Evolutionary conservation across 1,140 invertebrate genomes (phyloP).

Genomic region (Cydia strobilella): DNA sequence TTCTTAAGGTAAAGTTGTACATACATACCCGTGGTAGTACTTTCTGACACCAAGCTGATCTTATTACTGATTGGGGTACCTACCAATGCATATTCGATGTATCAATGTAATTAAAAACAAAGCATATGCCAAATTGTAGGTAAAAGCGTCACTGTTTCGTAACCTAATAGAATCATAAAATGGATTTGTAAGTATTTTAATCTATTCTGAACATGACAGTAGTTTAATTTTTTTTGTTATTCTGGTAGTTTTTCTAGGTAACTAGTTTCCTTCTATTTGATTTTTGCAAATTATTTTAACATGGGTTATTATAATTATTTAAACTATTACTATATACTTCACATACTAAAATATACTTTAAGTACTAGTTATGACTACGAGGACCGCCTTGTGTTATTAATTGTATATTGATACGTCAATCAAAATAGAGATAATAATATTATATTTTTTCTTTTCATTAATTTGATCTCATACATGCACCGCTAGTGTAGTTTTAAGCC

Average conservation of each 20-base stretch:
- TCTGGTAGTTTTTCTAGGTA: no score
- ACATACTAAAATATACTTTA: no score
- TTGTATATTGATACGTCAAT: background rate
- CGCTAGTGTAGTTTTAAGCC: slow-evolving; percentile 51
- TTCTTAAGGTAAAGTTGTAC: background rate
- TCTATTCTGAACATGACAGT: no score
- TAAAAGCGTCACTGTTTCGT: slow-evolving; percentile 35
- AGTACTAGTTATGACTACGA: no score
- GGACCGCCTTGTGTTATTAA: slow-evolving; percentile 93
- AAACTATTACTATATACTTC: no score
- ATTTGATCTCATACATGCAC: slow-evolving; percentile 71
- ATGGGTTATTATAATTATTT: no score
- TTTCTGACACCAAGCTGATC: background rate
- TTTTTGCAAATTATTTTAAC: no score
- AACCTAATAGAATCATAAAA: background rate
- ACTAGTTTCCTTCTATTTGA: no score
- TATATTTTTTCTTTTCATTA: slow-evolving; percentile 25
- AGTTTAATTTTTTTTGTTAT: no score
- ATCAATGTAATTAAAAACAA: slow-evolving; percentile 41
- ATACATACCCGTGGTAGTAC: slow-evolving; percentile 2
- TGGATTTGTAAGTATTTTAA: background rate
- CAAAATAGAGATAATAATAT: background rate
- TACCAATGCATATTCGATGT: background rate
- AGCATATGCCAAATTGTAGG: slow-evolving; percentile 65
- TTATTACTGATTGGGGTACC: slow-evolving; percentile 3